These are phyloP conservation scores for Caretta caretta DNA, from an alignment of 2,113 vertebrate species.

Conservation along the genomic window DNA sequence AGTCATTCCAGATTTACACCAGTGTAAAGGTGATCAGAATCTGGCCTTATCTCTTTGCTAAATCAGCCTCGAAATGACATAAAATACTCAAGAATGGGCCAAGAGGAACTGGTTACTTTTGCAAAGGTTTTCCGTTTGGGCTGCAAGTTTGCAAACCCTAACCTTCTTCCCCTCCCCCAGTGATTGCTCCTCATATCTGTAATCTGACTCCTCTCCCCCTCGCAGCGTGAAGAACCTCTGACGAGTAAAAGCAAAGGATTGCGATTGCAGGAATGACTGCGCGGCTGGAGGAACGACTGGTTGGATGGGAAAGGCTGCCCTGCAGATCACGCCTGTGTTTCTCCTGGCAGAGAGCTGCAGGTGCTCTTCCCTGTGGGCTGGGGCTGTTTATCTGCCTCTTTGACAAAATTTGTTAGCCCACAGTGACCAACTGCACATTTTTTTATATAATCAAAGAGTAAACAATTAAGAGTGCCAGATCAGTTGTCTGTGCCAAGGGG, in stretches of 20 bases:
- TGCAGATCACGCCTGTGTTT: background rate
- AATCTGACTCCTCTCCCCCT: background rate
- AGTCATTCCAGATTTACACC: background rate
- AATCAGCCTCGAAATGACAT: conserved; percentile 31
- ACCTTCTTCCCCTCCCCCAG: background rate
- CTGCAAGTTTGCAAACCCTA: background rate
- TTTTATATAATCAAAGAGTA: conserved; percentile 67
- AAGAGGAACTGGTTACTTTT: background rate
- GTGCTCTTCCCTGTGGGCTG: conserved; percentile 13
- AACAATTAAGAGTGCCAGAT: conserved; percentile 70
- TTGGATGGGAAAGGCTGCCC: background rate
- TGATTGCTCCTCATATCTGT: background rate
- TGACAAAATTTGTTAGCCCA: conserved; percentile 35
- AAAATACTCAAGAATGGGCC: conserved; percentile 4
- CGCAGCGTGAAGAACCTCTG: background rate
- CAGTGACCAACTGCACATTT: conserved; percentile 50
- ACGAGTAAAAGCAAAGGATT: background rate
- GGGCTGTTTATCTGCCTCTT: conserved; percentile 3
- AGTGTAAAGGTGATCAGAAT: background rate
- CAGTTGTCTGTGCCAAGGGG: conserved; percentile 50
- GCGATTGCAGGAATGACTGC: background rate
- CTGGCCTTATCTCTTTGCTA: conserved; percentile 5
- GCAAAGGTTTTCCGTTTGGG: background rate
- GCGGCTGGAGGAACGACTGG: background rate
- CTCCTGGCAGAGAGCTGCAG: background rate